Base-by-base conservation (phyloP, 1,140 invertebrate genomes). In the Drosophila pachea region DNA sequence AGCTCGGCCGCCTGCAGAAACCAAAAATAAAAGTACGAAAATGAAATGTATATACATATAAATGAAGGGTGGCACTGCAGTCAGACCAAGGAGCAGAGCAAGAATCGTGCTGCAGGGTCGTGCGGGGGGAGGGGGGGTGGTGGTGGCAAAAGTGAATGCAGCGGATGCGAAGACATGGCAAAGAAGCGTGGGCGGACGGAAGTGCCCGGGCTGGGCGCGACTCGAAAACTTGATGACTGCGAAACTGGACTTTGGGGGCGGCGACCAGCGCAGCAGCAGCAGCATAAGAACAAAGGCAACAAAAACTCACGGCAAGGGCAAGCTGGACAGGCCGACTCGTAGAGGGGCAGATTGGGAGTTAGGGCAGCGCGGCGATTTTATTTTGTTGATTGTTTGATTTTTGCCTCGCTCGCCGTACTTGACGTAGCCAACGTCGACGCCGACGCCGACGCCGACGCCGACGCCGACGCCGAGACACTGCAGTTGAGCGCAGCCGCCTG, bases 371-470 rank as follows among this genome's bases (percentile, higher is more conserved):
- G 62, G 79, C 73, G 76, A 84, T 84, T 84, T 84, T 83, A 84
- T 84, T 84, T 86, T 84, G 79, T 86, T 84, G 79, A 84, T 84
- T 84, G 79, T 84, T 84, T 84, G 79, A 84, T 84, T 84, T 84
- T 73, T 76, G 73, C 81, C 66, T 77, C 75, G 68, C 63, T 72
- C 73, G 16, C 29, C 55, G n/a, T 49, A 43, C 59, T 49, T 33
- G 48, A 68, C 73, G 73, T 60, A 77, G 64, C 59, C n/a, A n/a
- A n/a, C n/a, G 58, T 62, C 60, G 69, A 42, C 68, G 73, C 36
- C 50, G 11, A 22, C 9, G 36, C 40, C 32, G 48, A 14, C 49
- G 52, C 33, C 36, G n/a, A 47, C 42, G 12, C 40, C 36, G 16
- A 33, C 42, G 22, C 29, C n/a, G 49, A 31, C 14, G 48, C 45